Base-by-base conservation (phyloP, 1,140 invertebrate species). In the Pseudomyrmex gracilis region DNA sequence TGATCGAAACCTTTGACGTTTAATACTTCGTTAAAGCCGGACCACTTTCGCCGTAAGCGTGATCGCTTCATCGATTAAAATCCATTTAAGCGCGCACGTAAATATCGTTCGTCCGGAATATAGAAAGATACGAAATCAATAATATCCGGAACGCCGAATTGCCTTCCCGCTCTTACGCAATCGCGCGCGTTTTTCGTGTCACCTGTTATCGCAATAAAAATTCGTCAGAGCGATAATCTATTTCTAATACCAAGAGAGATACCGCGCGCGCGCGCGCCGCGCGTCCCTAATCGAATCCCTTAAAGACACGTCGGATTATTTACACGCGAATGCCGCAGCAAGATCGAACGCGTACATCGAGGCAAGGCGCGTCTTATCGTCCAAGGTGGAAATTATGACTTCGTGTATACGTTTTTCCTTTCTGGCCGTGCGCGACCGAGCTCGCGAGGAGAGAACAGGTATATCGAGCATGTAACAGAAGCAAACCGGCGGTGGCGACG, bases 1-100 rank as follows among this genome's bases (percentile, higher is more conserved):
- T 3, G 76, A 70, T 78, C 5, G 10, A 34, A 78, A 78, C 58
- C 64, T 47, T 70, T 15, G 64, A 70, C 67, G 24, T 78, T 34
- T 78, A 70, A 47, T 70, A 78, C 51, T 51, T 78, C 53, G 76
- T 70, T 78, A 70, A 58, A 78, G 76, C 51, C 17, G 34, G 51
- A 17, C 47, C 20, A 78, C 64, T 47, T 78, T 47, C 20, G 43
- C 53, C 70, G 47, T 58, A 17, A 66, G 64, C 76, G 12, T 70
- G 63, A 70, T 70, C 64, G 76, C 51, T 70, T 57, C 76, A 70
- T 78, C 76, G 76, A 78, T 78, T 78, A 78, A 78, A 78, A 78
- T 78, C 76, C 58, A 70, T 58, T 78, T 57, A 57, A 78, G 76
- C 64, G 20, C 20, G 47, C 57, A 70, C 64, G 76, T 15, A 53